A percentile compares a stretch with the other conserved stretches of the same genome.
phyloP scores from a whole-genome alignment of 2,113 vertebrate species.

The Pimephales promelas region DNA sequence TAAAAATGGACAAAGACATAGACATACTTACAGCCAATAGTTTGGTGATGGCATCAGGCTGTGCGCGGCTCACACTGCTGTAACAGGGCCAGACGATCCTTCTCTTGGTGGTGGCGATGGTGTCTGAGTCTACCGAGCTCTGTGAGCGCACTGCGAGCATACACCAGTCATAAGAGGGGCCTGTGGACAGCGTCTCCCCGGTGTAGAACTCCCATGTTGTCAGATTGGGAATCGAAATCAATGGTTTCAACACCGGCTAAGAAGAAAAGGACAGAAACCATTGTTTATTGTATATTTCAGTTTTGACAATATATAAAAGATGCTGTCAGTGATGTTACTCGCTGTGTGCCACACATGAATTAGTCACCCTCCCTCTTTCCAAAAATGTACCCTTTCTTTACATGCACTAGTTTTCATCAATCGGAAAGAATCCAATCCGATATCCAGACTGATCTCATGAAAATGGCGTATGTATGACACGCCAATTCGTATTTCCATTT shows the following conservation, averaged over 20 bases:
- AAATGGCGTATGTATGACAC: no score
- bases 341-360: not conserved
- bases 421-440: not conserved
- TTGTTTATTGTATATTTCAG: not conserved
- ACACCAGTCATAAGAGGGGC: conserved; percentile 91
- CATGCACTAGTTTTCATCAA: not conserved
- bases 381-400: not conserved
- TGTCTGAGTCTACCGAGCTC: conserved; percentile 77
- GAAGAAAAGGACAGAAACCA: conserved; percentile 56
- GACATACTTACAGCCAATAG: conserved; percentile 90
- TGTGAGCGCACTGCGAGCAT: conserved; percentile 76
- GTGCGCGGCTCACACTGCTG: conserved; percentile 83
- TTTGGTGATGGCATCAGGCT: conserved; percentile 92
- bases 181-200: conserved; percentile 90
- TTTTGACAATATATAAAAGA: not conserved
- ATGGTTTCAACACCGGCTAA: conserved; percentile 87
- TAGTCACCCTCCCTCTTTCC: not conserved
- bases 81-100: conserved; percentile 97
- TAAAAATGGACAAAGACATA: not conserved
- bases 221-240: conserved; percentile 85
- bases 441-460: no score
- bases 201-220: conserved; percentile 95
- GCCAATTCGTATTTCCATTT: no score
- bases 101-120: conserved; percentile 80
- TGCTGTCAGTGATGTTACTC: not conserved